Evolutionary conservation across 2,888 invertebrate species (phyloP).

Genomic region (Rhagonycha lutea): DNA sequence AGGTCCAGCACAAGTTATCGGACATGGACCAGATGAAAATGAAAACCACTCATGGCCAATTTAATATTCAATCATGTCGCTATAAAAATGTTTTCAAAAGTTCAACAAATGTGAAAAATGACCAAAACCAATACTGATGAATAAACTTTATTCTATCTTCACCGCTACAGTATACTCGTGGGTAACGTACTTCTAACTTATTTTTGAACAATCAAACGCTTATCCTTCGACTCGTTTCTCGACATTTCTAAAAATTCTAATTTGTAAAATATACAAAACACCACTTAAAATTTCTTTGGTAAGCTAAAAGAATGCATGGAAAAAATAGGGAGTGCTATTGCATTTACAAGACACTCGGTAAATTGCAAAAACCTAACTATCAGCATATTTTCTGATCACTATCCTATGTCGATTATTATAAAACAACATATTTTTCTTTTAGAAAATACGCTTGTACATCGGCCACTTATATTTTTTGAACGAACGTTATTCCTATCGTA

Average conservation of each 20-base stretch:
- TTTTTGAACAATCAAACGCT: not conserved
- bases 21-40: not conserved
- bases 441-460: not conserved
- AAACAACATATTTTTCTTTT: not conserved
- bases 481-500: not conserved
- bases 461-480: not conserved
- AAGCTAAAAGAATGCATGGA: not conserved
- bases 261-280: not conserved
- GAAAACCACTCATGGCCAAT: not conserved
- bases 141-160: not conserved
- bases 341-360: not conserved
- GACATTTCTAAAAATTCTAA: not conserved
- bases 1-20: not conserved
- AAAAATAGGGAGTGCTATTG: not conserved
- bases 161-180: not conserved
- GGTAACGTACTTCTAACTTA: not conserved
- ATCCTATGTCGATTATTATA: not conserved
- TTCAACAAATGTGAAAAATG: not conserved
- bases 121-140: not conserved
- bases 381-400: not conserved
- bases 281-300: not conserved
- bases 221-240: not conserved
- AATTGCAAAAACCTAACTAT: not conserved
- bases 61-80: not conserved
- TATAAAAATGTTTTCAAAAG: not conserved